These are phyloP conservation scores for Calephelis perditalis DNA, from an alignment of 2,888 invertebrate genomes.

Conservation along the genomic window DNA sequence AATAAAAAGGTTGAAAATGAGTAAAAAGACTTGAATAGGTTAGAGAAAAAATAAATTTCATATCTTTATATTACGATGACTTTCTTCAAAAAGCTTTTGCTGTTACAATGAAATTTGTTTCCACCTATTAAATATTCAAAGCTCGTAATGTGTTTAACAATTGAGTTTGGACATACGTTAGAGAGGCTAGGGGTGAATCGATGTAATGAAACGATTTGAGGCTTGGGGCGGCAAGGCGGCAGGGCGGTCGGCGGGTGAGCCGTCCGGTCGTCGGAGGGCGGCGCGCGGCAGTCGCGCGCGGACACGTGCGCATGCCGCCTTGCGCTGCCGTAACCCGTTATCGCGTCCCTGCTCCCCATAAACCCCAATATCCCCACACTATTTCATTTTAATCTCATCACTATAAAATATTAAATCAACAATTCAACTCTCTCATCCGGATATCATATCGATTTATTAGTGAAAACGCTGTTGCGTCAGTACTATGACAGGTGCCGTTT, in stretches of 20 bases:
- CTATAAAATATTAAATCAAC: slow-evolving; percentile 12
- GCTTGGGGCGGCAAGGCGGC: slow-evolving; percentile 34
- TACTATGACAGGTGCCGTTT: slow-evolving; percentile 48
- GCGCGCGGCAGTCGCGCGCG: slow-evolving; percentile 68
- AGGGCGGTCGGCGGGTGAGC: slow-evolving; percentile 49
- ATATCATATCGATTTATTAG: slow-evolving; percentile 23
- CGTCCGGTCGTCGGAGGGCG: slow-evolving; percentile 49
- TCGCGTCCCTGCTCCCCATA: slow-evolving; percentile 45
- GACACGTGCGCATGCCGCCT: slow-evolving; percentile 68
- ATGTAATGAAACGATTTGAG: slow-evolving; percentile 41
- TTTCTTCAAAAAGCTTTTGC: too few relatives aligned
- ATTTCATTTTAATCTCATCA: slow-evolving; percentile 19
- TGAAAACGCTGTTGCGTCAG: slow-evolving; percentile 58
- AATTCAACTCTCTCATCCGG: slow-evolving; percentile 3
- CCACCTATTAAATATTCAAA: neutral
- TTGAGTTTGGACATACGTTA: slow-evolving; percentile 31
- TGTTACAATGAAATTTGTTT: neutral
- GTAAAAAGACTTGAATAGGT: too few relatives aligned
- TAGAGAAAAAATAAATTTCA: too few relatives aligned
- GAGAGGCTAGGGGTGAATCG: slow-evolving; percentile 37
- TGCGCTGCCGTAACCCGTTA: slow-evolving; percentile 45
- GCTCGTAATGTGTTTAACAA: slow-evolving; percentile 9
- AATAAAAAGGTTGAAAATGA: too few relatives aligned
- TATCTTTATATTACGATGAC: too few relatives aligned
- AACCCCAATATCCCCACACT: slow-evolving; percentile 50